Conservation (phyloP, 2,888 invertebrate genomes). For the Mythimna albipuncta region DNA sequence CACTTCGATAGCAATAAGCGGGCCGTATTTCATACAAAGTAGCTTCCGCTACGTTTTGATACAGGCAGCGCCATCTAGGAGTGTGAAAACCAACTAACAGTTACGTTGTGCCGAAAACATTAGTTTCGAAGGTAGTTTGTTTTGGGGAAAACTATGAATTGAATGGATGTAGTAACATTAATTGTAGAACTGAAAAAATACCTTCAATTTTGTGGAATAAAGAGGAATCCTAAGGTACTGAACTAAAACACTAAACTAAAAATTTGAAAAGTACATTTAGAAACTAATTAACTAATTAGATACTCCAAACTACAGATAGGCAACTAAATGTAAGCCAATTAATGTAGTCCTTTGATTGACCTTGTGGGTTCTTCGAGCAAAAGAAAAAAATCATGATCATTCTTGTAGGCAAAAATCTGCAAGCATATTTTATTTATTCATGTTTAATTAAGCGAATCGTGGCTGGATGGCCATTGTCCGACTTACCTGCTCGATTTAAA, state of each 20-base stretch:
- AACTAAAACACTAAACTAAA: background rate
- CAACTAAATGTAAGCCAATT: constrained; percentile 19
- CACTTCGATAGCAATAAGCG: background rate
- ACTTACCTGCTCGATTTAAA: constrained; percentile 87
- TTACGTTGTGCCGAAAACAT: constrained; percentile 22
- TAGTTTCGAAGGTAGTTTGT: constrained; percentile 2
- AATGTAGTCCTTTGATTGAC: constrained; percentile 38
- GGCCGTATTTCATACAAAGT: constrained; percentile 2
- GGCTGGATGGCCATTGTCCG: constrained; percentile 86
- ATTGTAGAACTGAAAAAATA: background rate
- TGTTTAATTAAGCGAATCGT: constrained; percentile 88
- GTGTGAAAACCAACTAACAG: constrained; percentile 33
- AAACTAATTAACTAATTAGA: constrained; percentile 11
- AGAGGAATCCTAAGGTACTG: background rate
- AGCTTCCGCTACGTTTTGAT: constrained; percentile 41
- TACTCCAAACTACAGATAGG: constrained; percentile 15
- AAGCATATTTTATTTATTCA: constrained; percentile 79
- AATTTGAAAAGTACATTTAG: background rate
- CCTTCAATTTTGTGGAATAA: background rate
- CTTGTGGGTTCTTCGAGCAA: constrained; percentile 22
- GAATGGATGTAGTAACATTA: background rate
- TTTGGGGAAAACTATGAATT: background rate
- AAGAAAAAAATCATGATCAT: constrained; percentile 51
- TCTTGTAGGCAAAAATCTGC: constrained; percentile 61
- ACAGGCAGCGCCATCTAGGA: constrained; percentile 81